Base-by-base conservation (phyloP, 2,888 invertebrate species). In the Cantharis flavilabris region DNA sequence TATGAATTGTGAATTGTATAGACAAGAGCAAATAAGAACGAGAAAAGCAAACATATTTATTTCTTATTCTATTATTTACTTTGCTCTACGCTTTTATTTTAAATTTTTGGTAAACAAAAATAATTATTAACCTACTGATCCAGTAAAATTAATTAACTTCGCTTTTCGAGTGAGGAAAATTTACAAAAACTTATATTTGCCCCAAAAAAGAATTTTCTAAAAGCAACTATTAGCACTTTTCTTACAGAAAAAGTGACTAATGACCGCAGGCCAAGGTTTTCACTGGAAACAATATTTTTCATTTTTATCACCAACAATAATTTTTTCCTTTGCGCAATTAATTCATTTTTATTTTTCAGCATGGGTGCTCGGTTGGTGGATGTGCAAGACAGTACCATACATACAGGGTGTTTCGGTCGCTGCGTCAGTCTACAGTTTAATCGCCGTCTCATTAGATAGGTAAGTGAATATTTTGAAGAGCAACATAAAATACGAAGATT, bases 381-480 rank as follows among this genome's bases (percentile, higher is more conserved):
- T 98, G 95, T 98, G 98, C 90, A 97, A 98, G 89, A 94, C 96
- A 20, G 97, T 98, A 72, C 97, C 98, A 4, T 98, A 97, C 89
- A 95, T 98, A 84, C 98, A 98, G 89, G 97, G 97, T 26, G 94
- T 98, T 69, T 97, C 97, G 0, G 97, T 98, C 13, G 97, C 97
- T 64, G 98, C 98, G 11, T 98, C 97, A 9, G 97, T 98, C 81
- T 97, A 98, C 91, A 98, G 98, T 84, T 91, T 98, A 73, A 97
- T 98, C 73, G 97, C 97, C 10, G 97, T 98, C 16, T 97, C 98
- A 79, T 90, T 98, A 76, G 98, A 98, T 91, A 94, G 96, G 96
- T 96, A 88, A 91, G 92, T 90, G 64, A 67, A 20, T 73, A 62
- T 23, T 23, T 20, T 62, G 10, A 16, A 70, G 49, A 16, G 62